Conservation (phyloP, 2,888 invertebrate species). For the Polymixis flavicincta region DNA sequence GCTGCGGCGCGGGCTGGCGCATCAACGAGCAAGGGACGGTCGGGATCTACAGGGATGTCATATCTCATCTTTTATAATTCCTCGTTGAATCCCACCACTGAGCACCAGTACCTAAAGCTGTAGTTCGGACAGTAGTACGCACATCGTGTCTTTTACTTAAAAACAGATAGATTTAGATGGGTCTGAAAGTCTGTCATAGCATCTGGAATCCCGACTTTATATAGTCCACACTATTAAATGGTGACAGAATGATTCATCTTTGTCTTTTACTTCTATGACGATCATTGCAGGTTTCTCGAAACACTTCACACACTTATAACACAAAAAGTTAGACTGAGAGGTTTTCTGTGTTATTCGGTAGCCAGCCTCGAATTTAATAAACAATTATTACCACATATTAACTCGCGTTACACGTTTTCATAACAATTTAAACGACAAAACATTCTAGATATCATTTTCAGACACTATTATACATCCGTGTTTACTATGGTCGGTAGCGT, state of each 20-base stretch:
- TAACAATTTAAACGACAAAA: slow-evolving; percentile 22
- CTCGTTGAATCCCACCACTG: not conserved
- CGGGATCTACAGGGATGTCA: not conserved
- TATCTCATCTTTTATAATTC: not conserved
- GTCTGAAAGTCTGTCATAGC: not conserved
- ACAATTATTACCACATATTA: not conserved
- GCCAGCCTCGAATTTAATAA: slow-evolving; percentile 9
- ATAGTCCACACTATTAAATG: not conserved
- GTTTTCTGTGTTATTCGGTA: not conserved
- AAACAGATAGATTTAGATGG: not conserved
- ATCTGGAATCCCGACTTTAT: not conserved
- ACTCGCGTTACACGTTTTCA: not conserved
- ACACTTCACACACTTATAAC: not conserved
- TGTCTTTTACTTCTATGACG: not conserved
- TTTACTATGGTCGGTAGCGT: slow-evolving; percentile 59
- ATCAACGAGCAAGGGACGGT: too few species aligned
- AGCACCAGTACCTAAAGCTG: not conserved
- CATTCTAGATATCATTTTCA: slow-evolving; percentile 17
- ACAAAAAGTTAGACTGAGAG: not conserved
- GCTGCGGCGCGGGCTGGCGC: too few species aligned
- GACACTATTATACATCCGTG: slow-evolving; percentile 53
- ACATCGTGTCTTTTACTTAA: not conserved
- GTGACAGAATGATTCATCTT: not conserved
- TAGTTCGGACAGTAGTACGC: not conserved
- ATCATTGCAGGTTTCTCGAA: not conserved